Evolutionary conservation across 2,113 vertebrate species (phyloP).

Genomic region (Scopus umbretta): DNA sequence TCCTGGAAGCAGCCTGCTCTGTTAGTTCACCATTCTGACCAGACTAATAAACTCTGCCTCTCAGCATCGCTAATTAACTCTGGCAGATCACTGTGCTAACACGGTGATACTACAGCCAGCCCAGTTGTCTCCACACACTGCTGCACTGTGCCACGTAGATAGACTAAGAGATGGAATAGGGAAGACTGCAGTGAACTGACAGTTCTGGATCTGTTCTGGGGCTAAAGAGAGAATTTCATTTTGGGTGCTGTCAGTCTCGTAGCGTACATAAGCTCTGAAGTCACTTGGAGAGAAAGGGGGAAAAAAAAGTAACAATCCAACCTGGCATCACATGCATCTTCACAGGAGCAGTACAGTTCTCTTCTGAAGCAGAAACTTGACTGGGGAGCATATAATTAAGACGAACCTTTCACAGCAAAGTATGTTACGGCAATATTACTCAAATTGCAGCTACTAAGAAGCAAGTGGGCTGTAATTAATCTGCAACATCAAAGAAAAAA

Average conservation of each 20-base stretch:
- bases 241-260: slow-evolving; percentile 22
- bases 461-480: slow-evolving; percentile 45
- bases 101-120: background rate
- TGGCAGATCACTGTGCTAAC: background rate
- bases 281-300: background rate
- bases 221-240: slow-evolving; percentile 46
- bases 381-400: slow-evolving; percentile 22
- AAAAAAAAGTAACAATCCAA: background rate
- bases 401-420: slow-evolving; percentile 9
- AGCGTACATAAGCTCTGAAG: background rate
- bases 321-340: background rate
- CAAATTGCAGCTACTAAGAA: slow-evolving; percentile 19
- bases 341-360: background rate
- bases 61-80: background rate
- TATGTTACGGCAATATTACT: background rate
- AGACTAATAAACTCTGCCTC: background rate
- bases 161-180: background rate
- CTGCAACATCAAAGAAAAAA: slow-evolving; percentile 24
- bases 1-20: background rate
- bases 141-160: background rate
- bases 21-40: background rate
- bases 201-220: slow-evolving; percentile 9
- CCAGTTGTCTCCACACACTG: background rate
- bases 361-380: background rate
- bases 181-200: slow-evolving; percentile 14